These are phyloP conservation scores for Circaetus cinerascens DNA, from an alignment of 2,113 vertebrate species.

Conservation along the genomic window DNA sequence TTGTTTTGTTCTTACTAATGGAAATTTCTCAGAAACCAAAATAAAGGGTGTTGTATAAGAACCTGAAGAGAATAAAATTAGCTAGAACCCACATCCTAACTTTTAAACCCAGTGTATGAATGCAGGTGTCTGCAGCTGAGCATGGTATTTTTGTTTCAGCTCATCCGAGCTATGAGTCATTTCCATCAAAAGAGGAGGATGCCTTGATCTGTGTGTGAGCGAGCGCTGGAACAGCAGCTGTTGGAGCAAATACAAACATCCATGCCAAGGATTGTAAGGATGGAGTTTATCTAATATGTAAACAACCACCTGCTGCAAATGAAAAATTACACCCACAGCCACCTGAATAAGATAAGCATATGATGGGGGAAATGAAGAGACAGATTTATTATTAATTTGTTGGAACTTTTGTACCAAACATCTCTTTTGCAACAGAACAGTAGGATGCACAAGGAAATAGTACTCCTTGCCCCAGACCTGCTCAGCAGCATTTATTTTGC, in stretches of 20 bases:
- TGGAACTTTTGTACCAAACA: slow-evolving; percentile 60
- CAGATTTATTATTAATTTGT: slow-evolving; percentile 55
- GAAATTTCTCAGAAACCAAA: slow-evolving; percentile 56
- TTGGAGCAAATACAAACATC: slow-evolving; percentile 57
- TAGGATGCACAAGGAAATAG: slow-evolving; percentile 2
- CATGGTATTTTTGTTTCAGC: slow-evolving; percentile 44
- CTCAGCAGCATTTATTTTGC: slow-evolving; percentile 20
- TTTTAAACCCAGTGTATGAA: slow-evolving; percentile 8
- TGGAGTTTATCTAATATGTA: slow-evolving; percentile 65
- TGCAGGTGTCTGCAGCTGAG: slow-evolving; percentile 64
- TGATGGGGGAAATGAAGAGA: slow-evolving; percentile 6
- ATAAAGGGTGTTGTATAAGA: slow-evolving; percentile 23
- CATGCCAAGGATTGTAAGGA: slow-evolving; percentile 50
- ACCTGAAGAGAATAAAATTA: slow-evolving; percentile 25
- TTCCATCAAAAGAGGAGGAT: slow-evolving; percentile 43
- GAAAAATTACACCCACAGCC: slow-evolving; percentile 66
- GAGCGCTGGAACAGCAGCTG: slow-evolving; percentile 51
- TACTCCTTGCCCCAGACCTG: neutral
- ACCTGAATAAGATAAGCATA: slow-evolving; percentile 70
- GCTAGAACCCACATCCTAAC: slow-evolving; percentile 45
- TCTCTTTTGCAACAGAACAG: slow-evolving; percentile 45
- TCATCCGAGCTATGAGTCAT: slow-evolving; percentile 45
- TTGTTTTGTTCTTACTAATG: slow-evolving; percentile 47
- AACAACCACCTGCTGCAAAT: slow-evolving; percentile 68
- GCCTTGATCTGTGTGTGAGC: slow-evolving; percentile 34